Percentiles rank a stretch among this genome's conserved stretches.
Conservation (phyloP, 2,113 vertebrate genomes). For the Madoqua kirkii region DNA sequence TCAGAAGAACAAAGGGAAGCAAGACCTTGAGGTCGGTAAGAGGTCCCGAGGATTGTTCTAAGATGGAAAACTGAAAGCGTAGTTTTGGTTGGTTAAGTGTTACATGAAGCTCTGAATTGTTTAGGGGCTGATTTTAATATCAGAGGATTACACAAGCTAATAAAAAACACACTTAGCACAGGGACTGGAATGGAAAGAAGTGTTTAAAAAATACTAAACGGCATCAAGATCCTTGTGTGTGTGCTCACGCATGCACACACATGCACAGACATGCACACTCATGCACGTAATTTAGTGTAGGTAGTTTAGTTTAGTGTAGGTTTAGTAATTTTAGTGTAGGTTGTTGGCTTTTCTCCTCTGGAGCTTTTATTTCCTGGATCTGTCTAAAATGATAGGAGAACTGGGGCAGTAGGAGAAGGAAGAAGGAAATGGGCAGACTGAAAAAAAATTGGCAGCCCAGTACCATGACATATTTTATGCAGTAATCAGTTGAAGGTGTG, state of each 20-base stretch:
- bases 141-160: background rate
- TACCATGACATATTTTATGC: background rate
- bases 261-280: too few relatives aligned
- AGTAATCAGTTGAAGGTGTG: background rate
- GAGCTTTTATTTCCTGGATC: background rate
- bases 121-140: background rate
- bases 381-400: background rate
- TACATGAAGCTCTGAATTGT: background rate
- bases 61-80: background rate
- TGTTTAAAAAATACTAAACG: background rate
- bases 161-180: background rate
- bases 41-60: background rate
- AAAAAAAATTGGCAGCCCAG: background rate
- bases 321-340: background rate
- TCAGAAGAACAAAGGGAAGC: background rate
- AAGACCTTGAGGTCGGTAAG: fast-evolving
- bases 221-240: background rate
- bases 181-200: background rate
- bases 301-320: too few relatives aligned
- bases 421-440: background rate
- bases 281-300: background rate
- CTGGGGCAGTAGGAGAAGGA: background rate
- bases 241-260: too few relatives aligned
- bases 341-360: background rate
- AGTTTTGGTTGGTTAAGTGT: background rate